Percentiles rank a stretch among this genome's conserved stretches.
Evolutionary conservation across 2,113 vertebrate species (phyloP).

Genomic region (Brienomyrus brachyistius): DNA sequence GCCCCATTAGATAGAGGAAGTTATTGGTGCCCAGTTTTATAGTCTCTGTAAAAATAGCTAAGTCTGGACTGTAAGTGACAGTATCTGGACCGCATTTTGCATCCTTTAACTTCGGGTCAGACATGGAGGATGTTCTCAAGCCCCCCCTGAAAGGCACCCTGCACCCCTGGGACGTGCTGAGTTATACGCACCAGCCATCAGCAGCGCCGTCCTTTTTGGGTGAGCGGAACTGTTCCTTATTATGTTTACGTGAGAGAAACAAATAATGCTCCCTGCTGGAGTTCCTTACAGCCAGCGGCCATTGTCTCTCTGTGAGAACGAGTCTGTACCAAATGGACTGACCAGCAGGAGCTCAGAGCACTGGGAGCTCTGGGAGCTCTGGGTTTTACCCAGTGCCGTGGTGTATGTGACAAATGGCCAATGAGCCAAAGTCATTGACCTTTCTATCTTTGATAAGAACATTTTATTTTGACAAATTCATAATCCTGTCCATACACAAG

Average conservation of each 20-base stretch:
- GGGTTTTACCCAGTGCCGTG: neutral
- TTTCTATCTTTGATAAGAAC: neutral
- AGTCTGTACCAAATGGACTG: conserved; percentile 4
- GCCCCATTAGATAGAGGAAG: neutral
- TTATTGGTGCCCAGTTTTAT: neutral
- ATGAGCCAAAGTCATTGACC: neutral
- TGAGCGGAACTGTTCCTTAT: conserved; percentile 4
- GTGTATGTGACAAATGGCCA: neutral
- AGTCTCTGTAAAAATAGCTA: neutral
- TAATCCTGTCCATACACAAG: neutral
- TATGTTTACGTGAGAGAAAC: conserved; percentile 6
- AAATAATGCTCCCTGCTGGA: conserved; percentile 11
- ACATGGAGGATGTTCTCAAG: conserved; percentile 8
- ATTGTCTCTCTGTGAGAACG: conserved; percentile 13
- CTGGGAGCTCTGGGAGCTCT: neutral
- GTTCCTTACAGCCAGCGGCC: conserved; percentile 11
- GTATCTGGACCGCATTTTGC: neutral
- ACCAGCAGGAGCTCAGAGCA: neutral
- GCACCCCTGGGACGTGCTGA: neutral
- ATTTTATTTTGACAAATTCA: neutral
- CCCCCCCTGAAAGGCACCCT: neutral
- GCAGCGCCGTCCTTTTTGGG: neutral
- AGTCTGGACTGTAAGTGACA: neutral
- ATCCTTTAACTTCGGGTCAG: neutral
- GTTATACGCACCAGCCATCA: neutral